Evolutionary conservation across 1,140 invertebrate genomes (phyloP), one percentile per base, ranked within the genome.

Genomic region (Kradibia gibbosae): DNA sequence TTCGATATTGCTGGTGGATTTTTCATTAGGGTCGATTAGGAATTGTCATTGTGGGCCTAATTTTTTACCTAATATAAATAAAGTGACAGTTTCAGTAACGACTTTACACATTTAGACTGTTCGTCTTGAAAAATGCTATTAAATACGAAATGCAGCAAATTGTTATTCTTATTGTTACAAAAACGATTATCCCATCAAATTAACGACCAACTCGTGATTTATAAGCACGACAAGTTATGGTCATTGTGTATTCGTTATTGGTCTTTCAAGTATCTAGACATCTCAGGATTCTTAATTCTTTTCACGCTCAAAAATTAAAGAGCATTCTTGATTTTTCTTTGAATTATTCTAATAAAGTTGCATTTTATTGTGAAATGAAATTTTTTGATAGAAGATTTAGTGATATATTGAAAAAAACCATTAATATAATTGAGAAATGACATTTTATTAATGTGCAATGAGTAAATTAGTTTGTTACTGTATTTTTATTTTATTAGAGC

Each of bases 401-500:
- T 34, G 17, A 67, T 39, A 22, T 65, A 67, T 67, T 39, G 36
- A 67, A 0, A 36, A 67, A 67, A 39, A 4, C 13, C 20, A 65
- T 36, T 20, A 65, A 65, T 11, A 31, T 67, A 67, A 39, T 65
- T 65, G 17, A 36, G 15, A 17, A 0, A 36, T 65, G 0, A 65
- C 2, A 1, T 65, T 20, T 36, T 8, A 65, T 36, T 65, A 22
- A 3, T 17, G 13, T 28, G 28, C 17, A 13, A 22, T 36, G 22
- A 15, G 11, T 39, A 67, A n/a, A 65, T 15, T 67, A 60, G 25
- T 60, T 15, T 7, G 17, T 36, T 4, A 39, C 17, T 67, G 36
- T 20, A 67, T 67, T 67, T 67, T 39, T 67, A 67, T n/a, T n/a
- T 67, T n/a, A 39, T 39, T 67, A n/a, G n/a, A n/a, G n/a, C n/a